Evolutionary conservation across 2,113 vertebrate species (phyloP), one percentile per base, ranked within the genome.

Genomic region (Lophura nycthemera): DNA sequence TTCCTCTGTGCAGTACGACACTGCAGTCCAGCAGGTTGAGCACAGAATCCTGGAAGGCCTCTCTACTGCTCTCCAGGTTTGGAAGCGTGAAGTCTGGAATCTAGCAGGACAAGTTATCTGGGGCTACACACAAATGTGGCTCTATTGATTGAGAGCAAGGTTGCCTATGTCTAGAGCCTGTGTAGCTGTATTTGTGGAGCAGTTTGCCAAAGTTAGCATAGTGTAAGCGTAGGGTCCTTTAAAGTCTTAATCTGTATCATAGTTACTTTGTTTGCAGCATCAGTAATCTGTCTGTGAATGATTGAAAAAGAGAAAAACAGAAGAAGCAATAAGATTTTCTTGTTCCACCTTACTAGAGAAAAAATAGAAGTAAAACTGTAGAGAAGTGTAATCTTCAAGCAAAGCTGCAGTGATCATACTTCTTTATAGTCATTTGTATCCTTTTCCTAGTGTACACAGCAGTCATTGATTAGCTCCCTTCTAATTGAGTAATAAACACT

Each of bases 71-170:
- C 18, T 66, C 34, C 25, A 56, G 38, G 29, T 42, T 60, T 70
- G 73, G 67, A 79, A 25, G 43, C 8, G 4, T 61, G n/a, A 6
- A 5, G 8, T 65, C 65, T 67, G 61, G 47, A 61, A 70, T 59
- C 74, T 57, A 43, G 4, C 29, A 59, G 48, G 48, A 11, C 69
- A 80, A 2, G 24, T 52, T 52, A 15, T 27, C 42, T 85, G 8
- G 3, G 36, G 22, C 48, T 64, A 10, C 15, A 4, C 3, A 9
- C 0, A 6, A 52, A 21, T 1, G 2, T 27, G 80, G 32, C 63
- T 89, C 18, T 59, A 40, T 24, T 22, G 22, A 1, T 14, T 52
- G 63, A 65, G 65, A 24, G 72, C 61, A 66, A 64, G 69, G 43
- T 65, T 73, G 83, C 38, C n/a, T 84, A 20, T 64, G 5, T 32